Evolutionary conservation across 2,888 invertebrate genomes (phyloP), one percentile per base, ranked within the genome.

Genomic region (Pachydiplax longipennis): DNA sequence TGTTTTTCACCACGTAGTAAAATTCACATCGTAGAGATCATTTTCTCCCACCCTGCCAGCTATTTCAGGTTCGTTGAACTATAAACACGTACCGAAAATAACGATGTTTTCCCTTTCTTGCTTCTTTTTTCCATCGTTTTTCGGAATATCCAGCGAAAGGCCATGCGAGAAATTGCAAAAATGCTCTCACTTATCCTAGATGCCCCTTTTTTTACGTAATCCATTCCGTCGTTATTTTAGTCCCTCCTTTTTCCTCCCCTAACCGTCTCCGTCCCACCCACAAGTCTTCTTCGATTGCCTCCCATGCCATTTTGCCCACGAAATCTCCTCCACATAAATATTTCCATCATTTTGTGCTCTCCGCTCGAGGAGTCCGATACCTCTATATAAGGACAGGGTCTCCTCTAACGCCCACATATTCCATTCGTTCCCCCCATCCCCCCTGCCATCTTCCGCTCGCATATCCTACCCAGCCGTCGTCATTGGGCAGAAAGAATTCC

Each of bases 281-380:
- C 53, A 83, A 83, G 83, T 83, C 83, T 58, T 25, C 83, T 53
- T 83, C 83, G 83, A 83, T 83, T 53, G 58, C 87, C 65, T 87
- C 87, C 65, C 87, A 22, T 61, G 87, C 87, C 87, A 87, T 87
- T 87, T 87, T 61, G 87, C 61, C 87, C 87, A 87, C 87, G 37
- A 87, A 87, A 87, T 87, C 87, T 87, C 87, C 87, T 87, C 87
- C 87, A 87, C 87, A 87, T 87, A 87, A 87, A 87, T 87, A 87
- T 87, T 87, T 87, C 87, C 87, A 87, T 87, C 87, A 87, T 65
- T 87, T 87, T 87, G 87, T 87, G 87, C 87, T 61, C 61, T 83
- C 83, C 83, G 44, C 83, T 87, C 87, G 8, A n/a, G 87, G 87
- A 87, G 87, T 87, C 87, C 87, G 87, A 87, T 87, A 87, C 61